These are phyloP conservation scores for Carposina sasakii DNA, from an alignment of 1,140 invertebrate species.

Conservation along the genomic window DNA sequence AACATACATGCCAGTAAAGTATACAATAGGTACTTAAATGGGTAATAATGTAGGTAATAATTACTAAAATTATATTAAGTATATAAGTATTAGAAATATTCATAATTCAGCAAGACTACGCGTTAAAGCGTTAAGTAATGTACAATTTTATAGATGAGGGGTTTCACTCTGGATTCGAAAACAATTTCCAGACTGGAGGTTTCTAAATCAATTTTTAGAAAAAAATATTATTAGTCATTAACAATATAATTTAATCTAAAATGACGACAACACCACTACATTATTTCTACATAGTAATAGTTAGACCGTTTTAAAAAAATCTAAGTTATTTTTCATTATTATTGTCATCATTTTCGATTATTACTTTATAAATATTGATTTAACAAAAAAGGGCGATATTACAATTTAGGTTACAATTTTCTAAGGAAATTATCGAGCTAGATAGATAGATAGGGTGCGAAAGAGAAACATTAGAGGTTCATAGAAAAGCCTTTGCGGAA, in stretches of 20 bases:
- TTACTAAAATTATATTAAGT: slow-evolving; percentile 71
- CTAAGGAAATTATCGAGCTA: background rate
- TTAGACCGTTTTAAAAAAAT: too few species aligned
- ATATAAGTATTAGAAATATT: slow-evolving; percentile 62
- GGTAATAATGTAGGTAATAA: slow-evolving; percentile 64
- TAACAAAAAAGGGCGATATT: background rate
- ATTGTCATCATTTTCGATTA: too few species aligned
- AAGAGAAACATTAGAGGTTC: slow-evolving; percentile 31
- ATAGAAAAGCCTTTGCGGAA: slow-evolving; percentile 58
- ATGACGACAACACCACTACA: too few species aligned
- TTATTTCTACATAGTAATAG: too few species aligned
- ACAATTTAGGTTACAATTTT: background rate
- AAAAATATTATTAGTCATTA: too few species aligned
- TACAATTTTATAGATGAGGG: slow-evolving; percentile 56
- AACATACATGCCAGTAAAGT: slow-evolving; percentile 63
- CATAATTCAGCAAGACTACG: slow-evolving; percentile 66
- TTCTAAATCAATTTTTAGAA: slow-evolving; percentile 35
- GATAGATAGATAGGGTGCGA: slow-evolving; percentile 12
- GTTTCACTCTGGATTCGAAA: slow-evolving; percentile 51
- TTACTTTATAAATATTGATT: background rate
- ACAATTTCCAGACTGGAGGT: slow-evolving; percentile 48
- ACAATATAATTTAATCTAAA: too few species aligned
- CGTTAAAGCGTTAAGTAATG: slow-evolving; percentile 64
- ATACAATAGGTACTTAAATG: slow-evolving; percentile 61
- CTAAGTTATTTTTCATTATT: too few species aligned